Percentiles rank a stretch among this genome's conserved stretches.
Evolutionary conservation across 2,797 vertebrate species (phyloP).

Genomic region (Peromyscus aztecus): DNA sequence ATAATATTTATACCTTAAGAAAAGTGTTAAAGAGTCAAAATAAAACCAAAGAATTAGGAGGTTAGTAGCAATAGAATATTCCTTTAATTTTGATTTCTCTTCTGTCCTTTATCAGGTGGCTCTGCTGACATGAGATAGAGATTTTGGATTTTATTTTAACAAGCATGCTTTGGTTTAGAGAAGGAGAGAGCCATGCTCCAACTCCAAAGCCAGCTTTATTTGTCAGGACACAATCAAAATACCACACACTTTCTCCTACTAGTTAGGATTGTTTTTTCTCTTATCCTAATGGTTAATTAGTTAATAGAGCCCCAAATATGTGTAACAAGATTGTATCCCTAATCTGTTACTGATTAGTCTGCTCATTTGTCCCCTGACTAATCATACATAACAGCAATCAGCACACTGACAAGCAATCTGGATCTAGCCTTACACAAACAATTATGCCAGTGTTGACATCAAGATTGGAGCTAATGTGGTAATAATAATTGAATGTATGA

Average conservation of each 20-base stretch:
- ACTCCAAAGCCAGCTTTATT: too few species aligned
- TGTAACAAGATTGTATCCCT: background rate
- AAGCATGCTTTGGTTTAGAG: too few species aligned
- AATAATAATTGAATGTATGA: background rate
- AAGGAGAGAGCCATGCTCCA: too few species aligned
- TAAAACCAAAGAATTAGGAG: too few species aligned
- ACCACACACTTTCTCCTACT: background rate
- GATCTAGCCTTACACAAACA: background rate
- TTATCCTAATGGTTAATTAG: constrained; percentile 47
- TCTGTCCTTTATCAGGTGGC: too few species aligned
- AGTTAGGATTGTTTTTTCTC: background rate
- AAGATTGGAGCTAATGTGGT: background rate
- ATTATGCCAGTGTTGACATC: background rate
- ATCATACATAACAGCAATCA: constrained; percentile 42
- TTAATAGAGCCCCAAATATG: background rate
- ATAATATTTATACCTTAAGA: too few species aligned
- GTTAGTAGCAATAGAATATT: too few species aligned
- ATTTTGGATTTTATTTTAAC: too few species aligned
- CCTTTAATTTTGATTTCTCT: too few species aligned
- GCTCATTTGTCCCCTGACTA: background rate
- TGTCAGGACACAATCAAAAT: too few species aligned
- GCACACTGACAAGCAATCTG: constrained; percentile 31
- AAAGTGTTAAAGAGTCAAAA: too few species aligned
- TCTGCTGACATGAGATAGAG: too few species aligned
- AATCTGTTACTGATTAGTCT: constrained; percentile 17